phyloP scores from a whole-genome alignment of 2,113 vertebrate species.

The Turdus rufiventris region DNA sequence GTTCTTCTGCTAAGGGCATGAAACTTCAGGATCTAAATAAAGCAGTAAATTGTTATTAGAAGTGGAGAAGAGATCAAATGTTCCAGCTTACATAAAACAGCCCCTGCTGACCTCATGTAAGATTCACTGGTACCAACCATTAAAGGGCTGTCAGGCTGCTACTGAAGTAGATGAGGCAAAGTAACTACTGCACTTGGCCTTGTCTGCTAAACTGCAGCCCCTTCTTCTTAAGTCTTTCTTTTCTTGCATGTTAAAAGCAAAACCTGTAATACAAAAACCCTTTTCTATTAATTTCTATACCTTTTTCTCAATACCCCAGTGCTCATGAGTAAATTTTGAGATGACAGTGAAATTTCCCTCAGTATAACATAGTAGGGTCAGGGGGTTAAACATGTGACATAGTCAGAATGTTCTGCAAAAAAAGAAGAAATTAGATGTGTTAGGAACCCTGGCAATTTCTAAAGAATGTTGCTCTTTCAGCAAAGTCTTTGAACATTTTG shows the following conservation, averaged over 20 bases:
- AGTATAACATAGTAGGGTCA: background rate
- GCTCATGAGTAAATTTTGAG: background rate
- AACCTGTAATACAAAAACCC: background rate
- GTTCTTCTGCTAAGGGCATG: background rate
- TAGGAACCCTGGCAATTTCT: background rate
- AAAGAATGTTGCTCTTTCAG: slow-evolving; percentile 7
- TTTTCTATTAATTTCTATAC: background rate
- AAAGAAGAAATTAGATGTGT: background rate
- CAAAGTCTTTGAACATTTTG: slow-evolving; percentile 1
- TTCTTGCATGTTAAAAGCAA: background rate
- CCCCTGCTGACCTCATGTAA: background rate
- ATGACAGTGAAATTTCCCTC: background rate
- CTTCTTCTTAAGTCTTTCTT: background rate
- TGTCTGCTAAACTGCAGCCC: background rate
- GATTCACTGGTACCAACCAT: background rate
- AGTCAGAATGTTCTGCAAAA: background rate
- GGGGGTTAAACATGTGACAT: background rate
- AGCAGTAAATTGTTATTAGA: background rate
- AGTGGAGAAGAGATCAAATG: background rate
- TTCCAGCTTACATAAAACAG: background rate
- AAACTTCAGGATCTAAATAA: background rate
- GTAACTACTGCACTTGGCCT: background rate
- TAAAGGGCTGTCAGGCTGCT: background rate
- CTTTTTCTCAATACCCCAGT: background rate
- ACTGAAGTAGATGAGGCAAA: background rate